Base-by-base conservation (phyloP, 35 echinoderm and acorn worm genomes). In the Lytechinus variegatus region DNA sequence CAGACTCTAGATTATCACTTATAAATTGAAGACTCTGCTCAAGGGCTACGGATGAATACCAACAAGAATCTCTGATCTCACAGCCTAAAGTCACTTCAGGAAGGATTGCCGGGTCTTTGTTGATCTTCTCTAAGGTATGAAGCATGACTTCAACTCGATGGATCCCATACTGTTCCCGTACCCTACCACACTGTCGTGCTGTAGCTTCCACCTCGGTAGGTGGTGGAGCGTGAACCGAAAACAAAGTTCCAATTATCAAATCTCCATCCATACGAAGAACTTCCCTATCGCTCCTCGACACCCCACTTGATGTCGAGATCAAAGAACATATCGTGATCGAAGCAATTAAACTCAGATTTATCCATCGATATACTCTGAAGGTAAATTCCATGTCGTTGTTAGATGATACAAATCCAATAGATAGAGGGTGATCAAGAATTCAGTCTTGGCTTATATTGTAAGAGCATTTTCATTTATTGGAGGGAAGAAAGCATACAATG, bases 141-240 rank as follows among this genome's bases (percentile, higher is more conserved):
- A 99, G 95, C 97, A 98, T 99, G 24, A 97, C 97, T 87, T 99
- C 98, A 11, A 99, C 98, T 13, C 98, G 95, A 60, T 99, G 98
- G 54, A 99, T 98, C 9, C 98, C 98, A 79, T 99, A 99, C 72
- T 99, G 96, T 94, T 99, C 97, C 93, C 96, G 95, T 94, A 99
- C 98, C 24, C 54, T 52, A 9, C 98, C 98, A 86, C 98, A 99
- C 3, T 94, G 91, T 4, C 98, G 97, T 58, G 86, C 91, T 3
- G 96, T 97, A 5, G 97, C 97, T 28, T 97, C 61, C 56, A 94
- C 95, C 28, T 96, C 95, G 12, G 86, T 56, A 14, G 94, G 89
- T 5, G 96, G 97, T 57, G 92, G 91, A 27, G 95, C 87, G 94
- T 99, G 98, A 28, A 99, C 97, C n/a, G 98, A 99, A 94, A 99